Percentiles rank a stretch among this genome's conserved stretches.
phyloP scores from a whole-genome alignment of 2,888 invertebrate genomes.

The Drosophila gaucha region DNA sequence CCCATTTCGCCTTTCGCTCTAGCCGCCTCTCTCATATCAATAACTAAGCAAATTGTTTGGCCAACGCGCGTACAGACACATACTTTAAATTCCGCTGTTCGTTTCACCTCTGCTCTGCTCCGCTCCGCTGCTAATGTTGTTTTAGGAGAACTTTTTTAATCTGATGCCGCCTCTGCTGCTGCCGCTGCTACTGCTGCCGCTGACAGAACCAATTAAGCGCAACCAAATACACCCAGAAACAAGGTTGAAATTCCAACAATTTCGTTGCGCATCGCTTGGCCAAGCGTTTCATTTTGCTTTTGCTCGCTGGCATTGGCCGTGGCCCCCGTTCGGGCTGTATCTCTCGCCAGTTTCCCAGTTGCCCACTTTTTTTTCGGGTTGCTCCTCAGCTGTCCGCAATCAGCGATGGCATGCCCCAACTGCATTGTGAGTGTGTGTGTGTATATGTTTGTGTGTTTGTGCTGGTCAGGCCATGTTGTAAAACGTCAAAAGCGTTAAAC shows the following conservation, averaged over 20 bases:
- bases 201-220: slow-evolving; percentile 81
- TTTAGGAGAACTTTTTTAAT: slow-evolving; percentile 79
- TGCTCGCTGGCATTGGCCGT: slow-evolving; percentile 34
- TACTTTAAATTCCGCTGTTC: slow-evolving; percentile 70
- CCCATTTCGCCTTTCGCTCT: slow-evolving; percentile 1
- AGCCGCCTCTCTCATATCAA: slow-evolving; percentile 60
- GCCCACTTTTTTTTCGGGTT: slow-evolving; percentile 34
- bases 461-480: slow-evolving; percentile 62
- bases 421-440: slow-evolving; percentile 22
- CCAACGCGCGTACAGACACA: slow-evolving; percentile 65
- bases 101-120: slow-evolving; percentile 21
- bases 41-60: slow-evolving; percentile 79
- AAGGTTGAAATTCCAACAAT: slow-evolving; percentile 79
- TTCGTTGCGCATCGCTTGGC: slow-evolving; percentile 70
- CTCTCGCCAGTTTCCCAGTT: slow-evolving; percentile 7
- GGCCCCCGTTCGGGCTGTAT: slow-evolving; percentile 22
- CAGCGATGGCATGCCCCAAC: slow-evolving; percentile 21
- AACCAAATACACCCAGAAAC: slow-evolving; percentile 71
- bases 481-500: slow-evolving; percentile 81
- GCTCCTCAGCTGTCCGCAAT: slow-evolving; percentile 37
- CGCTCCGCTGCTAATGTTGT: slow-evolving; percentile 71
- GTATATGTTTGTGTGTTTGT: slow-evolving; percentile 27
- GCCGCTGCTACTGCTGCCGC: slow-evolving; percentile 57
- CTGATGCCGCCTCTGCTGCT: slow-evolving; percentile 45
- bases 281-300: slow-evolving; percentile 55